These are phyloP conservation scores for Drosophila ironensis DNA, from an alignment of 1,140 invertebrate genomes.

Conservation along the genomic window DNA sequence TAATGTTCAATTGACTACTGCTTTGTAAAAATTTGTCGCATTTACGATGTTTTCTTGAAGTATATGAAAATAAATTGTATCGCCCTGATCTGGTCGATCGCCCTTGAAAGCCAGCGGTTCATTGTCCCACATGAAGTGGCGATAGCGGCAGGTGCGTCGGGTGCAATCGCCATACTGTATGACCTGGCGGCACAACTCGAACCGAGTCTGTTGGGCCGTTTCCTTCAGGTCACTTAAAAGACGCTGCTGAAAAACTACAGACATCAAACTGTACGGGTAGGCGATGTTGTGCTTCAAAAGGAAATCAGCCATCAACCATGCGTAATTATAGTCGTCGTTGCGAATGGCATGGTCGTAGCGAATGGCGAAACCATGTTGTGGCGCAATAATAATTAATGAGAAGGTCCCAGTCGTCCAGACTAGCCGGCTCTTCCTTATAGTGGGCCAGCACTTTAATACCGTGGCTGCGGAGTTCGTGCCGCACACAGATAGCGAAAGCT, in stretches of 20 bases:
- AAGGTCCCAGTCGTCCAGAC: background rate
- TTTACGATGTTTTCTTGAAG: background rate
- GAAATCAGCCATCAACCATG: slow-evolving; percentile 35
- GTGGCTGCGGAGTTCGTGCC: background rate
- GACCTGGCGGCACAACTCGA: slow-evolving; percentile 32
- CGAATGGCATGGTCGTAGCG: slow-evolving; percentile 7
- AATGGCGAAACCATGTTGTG: slow-evolving; percentile 12
- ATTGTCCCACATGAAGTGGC: slow-evolving; percentile 25
- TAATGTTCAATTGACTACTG: too few species aligned
- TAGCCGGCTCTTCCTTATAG: too few species aligned
- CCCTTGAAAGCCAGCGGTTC: background rate
- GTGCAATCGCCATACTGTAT: slow-evolving; percentile 29
- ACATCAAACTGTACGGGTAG: background rate
- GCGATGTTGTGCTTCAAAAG: slow-evolving; percentile 19
- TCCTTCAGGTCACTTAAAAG: background rate
- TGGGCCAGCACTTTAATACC: background rate
- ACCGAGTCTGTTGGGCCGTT: too few species aligned
- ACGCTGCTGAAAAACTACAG: background rate
- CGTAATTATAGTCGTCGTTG: background rate
- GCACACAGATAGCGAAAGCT: background rate
- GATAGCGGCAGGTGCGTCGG: slow-evolving; percentile 9
- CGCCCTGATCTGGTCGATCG: background rate
- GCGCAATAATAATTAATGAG: slow-evolving; percentile 27
- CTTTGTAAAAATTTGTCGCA: too few species aligned
- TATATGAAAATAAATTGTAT: slow-evolving; percentile 17